These are phyloP conservation scores for Penaeus vannamei DNA, from an alignment of 1,140 invertebrate species.

Conservation along the genomic window DNA sequence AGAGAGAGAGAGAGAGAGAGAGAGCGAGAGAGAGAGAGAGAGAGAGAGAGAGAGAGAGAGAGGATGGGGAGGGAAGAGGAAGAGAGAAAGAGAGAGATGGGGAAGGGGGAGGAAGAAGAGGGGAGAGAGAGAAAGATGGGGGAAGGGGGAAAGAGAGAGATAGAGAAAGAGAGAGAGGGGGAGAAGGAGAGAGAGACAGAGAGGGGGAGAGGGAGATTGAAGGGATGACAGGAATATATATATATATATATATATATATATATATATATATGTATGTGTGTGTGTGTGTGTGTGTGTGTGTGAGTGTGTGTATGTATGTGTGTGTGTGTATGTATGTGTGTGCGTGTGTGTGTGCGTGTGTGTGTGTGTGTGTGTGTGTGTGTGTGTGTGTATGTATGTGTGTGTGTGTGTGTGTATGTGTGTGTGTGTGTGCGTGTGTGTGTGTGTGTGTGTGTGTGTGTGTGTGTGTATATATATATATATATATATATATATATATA, in stretches of 20 bases:
- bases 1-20: too few relatives aligned
- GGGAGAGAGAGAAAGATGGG: background rate
- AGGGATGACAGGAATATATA: too few relatives aligned
- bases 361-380: background rate
- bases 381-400: background rate
- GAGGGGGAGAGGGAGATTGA: too few relatives aligned
- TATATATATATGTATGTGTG: background rate
- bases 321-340: background rate
- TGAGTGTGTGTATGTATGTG: background rate
- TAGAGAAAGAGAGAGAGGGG: background rate
- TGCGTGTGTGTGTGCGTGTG: background rate
- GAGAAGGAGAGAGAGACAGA: background rate
- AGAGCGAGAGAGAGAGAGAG: too few relatives aligned
- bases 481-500: too few relatives aligned
- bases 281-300: background rate
- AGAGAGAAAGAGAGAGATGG: background rate
- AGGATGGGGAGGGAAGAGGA: background rate
- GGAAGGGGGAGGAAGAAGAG: background rate
- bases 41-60: background rate
- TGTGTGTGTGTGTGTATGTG: too few relatives aligned
- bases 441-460: too few relatives aligned
- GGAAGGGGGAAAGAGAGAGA: background rate
- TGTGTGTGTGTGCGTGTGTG: too few relatives aligned
- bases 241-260: background rate
- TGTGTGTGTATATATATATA: too few relatives aligned